phyloP scores from a whole-genome alignment of 2,113 vertebrate genomes.

The Chaetura pelagica region DNA sequence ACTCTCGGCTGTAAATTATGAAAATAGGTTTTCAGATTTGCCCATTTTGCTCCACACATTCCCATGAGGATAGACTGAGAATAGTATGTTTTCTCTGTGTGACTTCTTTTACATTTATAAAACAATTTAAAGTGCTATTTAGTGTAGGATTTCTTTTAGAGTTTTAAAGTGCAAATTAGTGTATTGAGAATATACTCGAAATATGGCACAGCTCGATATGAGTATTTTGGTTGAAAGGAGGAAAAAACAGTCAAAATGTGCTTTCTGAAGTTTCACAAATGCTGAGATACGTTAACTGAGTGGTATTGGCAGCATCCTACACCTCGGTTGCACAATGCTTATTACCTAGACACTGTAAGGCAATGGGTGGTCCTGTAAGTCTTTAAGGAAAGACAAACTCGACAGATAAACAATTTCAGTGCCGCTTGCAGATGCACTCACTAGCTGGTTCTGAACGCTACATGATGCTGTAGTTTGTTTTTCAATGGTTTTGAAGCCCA shows the following conservation, averaged over 20 bases:
- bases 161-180: constrained; percentile 55
- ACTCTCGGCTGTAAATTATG: background rate
- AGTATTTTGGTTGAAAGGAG: constrained; percentile 41
- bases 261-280: background rate
- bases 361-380: constrained; percentile 6
- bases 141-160: background rate
- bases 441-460: background rate
- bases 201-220: constrained; percentile 55
- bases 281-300: background rate
- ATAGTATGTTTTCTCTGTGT: constrained; percentile 60
- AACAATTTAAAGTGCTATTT: constrained; percentile 51
- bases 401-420: background rate
- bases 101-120: constrained; percentile 45
- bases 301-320: constrained; percentile 12
- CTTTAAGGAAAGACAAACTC: constrained; percentile 17
- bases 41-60: constrained; percentile 47
- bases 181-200: constrained; percentile 67
- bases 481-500: background rate
- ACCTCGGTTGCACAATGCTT: constrained; percentile 72
- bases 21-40: constrained; percentile 6
- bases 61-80: constrained; percentile 68
- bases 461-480: background rate
- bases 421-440: background rate
- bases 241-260: constrained; percentile 30
- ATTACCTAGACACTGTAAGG: constrained; percentile 41